Conservation (phyloP, 2,797 vertebrate genomes). For the Chrysocyon brachyurus region DNA sequence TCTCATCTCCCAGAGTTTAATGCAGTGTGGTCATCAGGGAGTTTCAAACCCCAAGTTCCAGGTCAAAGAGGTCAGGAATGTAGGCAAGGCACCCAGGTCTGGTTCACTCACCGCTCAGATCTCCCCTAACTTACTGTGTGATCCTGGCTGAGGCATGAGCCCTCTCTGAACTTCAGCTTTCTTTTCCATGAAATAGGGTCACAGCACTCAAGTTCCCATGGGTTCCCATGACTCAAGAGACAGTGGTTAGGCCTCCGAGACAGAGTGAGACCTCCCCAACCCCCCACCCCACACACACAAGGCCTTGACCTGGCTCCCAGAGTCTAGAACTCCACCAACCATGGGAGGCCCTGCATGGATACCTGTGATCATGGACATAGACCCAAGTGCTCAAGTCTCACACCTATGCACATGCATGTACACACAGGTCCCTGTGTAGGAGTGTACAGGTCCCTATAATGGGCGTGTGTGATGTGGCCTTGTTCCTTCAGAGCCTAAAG, state of each 20-base stretch:
- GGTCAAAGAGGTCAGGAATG: not conserved
- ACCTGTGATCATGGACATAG: not conserved
- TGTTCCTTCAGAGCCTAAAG: not conserved
- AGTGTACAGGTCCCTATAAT: not conserved
- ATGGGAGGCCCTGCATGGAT: not conserved
- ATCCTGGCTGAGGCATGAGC: not conserved
- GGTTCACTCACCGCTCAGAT: rapidly evolving
- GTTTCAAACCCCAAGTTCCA: not conserved
- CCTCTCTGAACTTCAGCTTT: not conserved
- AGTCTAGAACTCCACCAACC: not conserved
- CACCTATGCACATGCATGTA: not conserved
- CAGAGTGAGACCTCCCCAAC: not conserved
- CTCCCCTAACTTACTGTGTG: not conserved
- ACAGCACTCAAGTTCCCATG: not conserved
- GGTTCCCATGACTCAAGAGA: conserved; percentile 3
- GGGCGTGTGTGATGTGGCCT: not conserved
- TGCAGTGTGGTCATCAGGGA: not conserved
- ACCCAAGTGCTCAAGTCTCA: not conserved
- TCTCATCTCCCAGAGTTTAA: not conserved
- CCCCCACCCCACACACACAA: not conserved
- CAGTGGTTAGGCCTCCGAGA: not conserved
- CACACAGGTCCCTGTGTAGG: not conserved
- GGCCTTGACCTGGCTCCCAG: not conserved
- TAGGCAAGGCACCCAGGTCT: not conserved
- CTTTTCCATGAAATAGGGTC: conserved; percentile 16